Percentiles rank a stretch among this genome's conserved stretches.
phyloP scores from a whole-genome alignment of 2,888 invertebrate species.

The Drosophila flavopinicola region DNA sequence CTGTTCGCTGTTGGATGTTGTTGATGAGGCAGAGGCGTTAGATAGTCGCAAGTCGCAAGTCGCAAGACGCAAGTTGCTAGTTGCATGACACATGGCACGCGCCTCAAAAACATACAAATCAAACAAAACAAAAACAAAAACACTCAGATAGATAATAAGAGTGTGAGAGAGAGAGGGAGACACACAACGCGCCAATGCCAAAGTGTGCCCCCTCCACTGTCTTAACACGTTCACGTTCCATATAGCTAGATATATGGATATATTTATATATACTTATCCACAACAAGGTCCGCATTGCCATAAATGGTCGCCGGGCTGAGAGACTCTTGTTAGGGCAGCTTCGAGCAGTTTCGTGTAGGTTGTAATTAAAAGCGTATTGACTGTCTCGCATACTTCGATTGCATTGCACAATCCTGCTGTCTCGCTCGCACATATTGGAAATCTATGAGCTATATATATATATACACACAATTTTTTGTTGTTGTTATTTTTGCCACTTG shows the following conservation, averaged over 20 bases:
- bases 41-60: constrained; percentile 74
- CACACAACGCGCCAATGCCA: constrained; percentile 56
- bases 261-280: constrained; percentile 9
- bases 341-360: constrained; percentile 51
- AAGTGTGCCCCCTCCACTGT: constrained; percentile 3
- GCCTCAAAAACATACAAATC: constrained; percentile 47
- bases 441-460: constrained; percentile 31
- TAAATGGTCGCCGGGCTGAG: constrained; percentile 63
- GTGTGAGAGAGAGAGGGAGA: constrained; percentile 2
- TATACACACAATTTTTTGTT: too few relatives aligned
- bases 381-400: constrained; percentile 58
- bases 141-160: constrained; percentile 11
- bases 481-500: constrained; percentile 39
- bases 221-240: constrained; percentile 24
- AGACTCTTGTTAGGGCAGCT: constrained; percentile 69
- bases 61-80: constrained; percentile 58
- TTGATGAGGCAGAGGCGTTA: constrained; percentile 79
- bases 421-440: constrained; percentile 53
- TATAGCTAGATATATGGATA: too few relatives aligned
- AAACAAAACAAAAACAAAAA: constrained; percentile 27
- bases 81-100: constrained; percentile 80
- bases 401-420: constrained; percentile 44
- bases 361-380: constrained; percentile 78
- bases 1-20: constrained; percentile 50
- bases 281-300: constrained; percentile 73